Evolutionary conservation across 2,113 vertebrate genomes (phyloP), one percentile per base, ranked within the genome.

Genomic region (Salvelinus alpinus): DNA sequence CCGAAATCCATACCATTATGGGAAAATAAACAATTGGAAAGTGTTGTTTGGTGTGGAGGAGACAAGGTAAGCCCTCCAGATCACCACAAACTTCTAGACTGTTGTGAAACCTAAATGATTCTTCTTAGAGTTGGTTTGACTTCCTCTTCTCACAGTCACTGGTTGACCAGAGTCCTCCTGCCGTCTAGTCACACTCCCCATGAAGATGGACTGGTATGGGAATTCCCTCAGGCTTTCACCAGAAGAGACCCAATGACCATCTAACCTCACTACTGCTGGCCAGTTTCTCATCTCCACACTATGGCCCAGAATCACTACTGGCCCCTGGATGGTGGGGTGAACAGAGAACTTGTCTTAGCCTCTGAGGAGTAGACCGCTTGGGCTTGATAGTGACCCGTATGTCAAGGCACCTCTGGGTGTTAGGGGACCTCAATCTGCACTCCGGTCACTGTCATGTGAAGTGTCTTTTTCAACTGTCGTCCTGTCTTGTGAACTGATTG

Each of bases 81-180:
- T 57, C 51, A 29, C 20, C 24, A 6, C 16, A 18, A 18, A 14
- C 25, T 5, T 71, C 11, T 14, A 16, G 47, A 14, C 4, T 71
- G 22, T 3, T 54, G 27, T 24, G n/a, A 11, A 57, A 62, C 31
- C 59, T 22, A 22, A 38, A 22, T 24, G 59, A 44, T 47, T 22
- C 20, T 62, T 62, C n/a, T 62, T 8, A 24, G n/a, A 11, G 5
- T 62, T 24, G n/a, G 7, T 54, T 5, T 78, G 8, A 77, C 9
- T 38, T 71, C 72, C 20, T 81, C 31, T 72, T 76, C 59, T 75
- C 34, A 57, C 81, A 99, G 98, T 85, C 97, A 99, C 66, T 99
- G 97, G 98, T 73, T 99, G n/a, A 98, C 95, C 0, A 93, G 96
- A 1, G 96, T 98, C 74, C 91, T 99, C 70, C 74, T 99, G 71